Base-by-base conservation (phyloP, 2,888 invertebrate genomes). In the Odontothrips loti region DNA sequence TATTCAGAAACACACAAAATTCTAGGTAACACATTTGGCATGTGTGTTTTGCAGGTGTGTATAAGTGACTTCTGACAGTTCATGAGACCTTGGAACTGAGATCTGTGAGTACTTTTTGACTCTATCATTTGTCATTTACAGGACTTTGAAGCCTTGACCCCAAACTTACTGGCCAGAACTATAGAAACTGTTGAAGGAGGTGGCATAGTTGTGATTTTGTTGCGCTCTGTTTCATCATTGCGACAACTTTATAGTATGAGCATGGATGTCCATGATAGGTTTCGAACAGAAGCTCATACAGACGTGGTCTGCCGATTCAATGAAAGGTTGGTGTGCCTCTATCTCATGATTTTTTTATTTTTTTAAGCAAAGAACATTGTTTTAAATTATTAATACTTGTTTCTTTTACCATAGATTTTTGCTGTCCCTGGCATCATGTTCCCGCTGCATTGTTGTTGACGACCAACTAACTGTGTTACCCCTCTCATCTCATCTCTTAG, bases 141-240 rank as follows among this genome's bases (percentile, higher is more conserved):
- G 93, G 98, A 98, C 87, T 98, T 98, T 89, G 99, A 99, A 90
- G 98, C 98, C 0, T 87, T 99, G 0, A 99, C 98, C 1, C 99
- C 99, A 0, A 99, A 99, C 88, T 89, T 99, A 83, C 90, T 99
- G 86, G 99, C 99, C 0, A 90, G 99, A 81, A 98, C 99, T 0
- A 91, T 99, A 83, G 99, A 99, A 90, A 99, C 99, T 0, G 97
- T 99, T 0, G 97, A 98, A 89, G 99, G 99, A 34, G 97, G 97
- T 81, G 96, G 96, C n/a, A 90, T 99, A 0, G 92, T 99, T 81
- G 93, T 98, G 80, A 90, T 99, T 82, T 89, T 99, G 11, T 89
- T 99, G 20, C 93, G 95, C 86, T 92, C 94, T 0, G 90, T 99
- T 86, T 91, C 91, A 81, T 98, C 98, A 0, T 89, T 99, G 43